A percentile compares a stretch with the other conserved stretches of the same genome.
These are phyloP conservation scores for Venturia canescens DNA, from an alignment of 1,140 invertebrate species.

Conservation along the genomic window DNA sequence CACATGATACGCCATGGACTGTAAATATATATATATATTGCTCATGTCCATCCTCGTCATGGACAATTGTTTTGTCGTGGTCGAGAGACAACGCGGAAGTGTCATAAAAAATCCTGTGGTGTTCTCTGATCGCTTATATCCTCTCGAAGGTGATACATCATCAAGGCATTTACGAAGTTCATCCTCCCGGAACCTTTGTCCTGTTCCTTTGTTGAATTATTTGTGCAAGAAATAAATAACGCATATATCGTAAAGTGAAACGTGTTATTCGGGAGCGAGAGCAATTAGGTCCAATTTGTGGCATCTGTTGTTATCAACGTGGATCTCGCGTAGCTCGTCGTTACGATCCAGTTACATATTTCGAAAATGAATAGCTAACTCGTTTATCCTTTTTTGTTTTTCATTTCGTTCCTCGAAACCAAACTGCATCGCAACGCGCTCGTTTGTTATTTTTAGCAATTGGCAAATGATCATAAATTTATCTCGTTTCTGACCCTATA, in stretches of 20 bases:
- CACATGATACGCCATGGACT: not conserved
- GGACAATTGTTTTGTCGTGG: constrained; percentile 9
- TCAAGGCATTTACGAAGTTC: not conserved
- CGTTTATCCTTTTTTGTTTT: too few relatives aligned
- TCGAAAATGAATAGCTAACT: too few relatives aligned
- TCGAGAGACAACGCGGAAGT: constrained; percentile 9
- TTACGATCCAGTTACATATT: too few relatives aligned
- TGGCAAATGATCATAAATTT: not conserved
- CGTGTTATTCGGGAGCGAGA: too few relatives aligned
- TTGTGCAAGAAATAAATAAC: too few relatives aligned
- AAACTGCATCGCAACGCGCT: too few relatives aligned
- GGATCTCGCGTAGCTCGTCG: too few relatives aligned
- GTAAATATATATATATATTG: not conserved
- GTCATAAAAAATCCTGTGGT: not conserved
- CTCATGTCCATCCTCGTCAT: constrained; percentile 1
- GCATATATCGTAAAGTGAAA: too few relatives aligned
- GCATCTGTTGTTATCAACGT: too few relatives aligned
- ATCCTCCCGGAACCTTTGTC: not conserved
- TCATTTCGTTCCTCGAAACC: too few relatives aligned
- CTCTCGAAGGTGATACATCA: not conserved
- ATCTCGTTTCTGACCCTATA: not conserved
- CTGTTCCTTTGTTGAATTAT: too few relatives aligned
- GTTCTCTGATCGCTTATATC: not conserved
- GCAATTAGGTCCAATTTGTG: too few relatives aligned
- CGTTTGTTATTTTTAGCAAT: not conserved